phyloP scores from a whole-genome alignment of 2,797 vertebrate species.

The Paratrypauchen microcephalus region DNA sequence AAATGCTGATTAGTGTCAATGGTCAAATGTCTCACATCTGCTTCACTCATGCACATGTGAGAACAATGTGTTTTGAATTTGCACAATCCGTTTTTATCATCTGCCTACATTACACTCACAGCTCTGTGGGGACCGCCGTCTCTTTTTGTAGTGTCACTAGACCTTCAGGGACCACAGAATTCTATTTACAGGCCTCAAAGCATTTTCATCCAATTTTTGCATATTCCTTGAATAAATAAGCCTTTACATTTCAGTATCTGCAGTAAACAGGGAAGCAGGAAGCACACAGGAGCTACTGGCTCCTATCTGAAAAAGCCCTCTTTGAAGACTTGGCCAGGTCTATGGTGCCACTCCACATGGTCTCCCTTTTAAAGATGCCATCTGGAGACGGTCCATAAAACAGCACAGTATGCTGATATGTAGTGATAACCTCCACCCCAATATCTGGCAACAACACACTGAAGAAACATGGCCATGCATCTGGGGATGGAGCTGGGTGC shows the following conservation, averaged over 20 bases:
- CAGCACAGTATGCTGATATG: conserved; percentile 43
- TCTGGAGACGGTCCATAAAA: conserved; percentile 63
- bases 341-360: conserved; percentile 39
- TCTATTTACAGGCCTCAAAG: not conserved
- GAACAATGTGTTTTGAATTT: conserved; percentile 6
- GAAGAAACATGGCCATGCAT: conserved; percentile 54
- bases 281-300: conserved; percentile 35
- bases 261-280: conserved; percentile 47
- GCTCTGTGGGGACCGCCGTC: not conserved
- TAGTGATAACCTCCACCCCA: conserved; percentile 48
- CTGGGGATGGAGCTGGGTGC: conserved; percentile 28
- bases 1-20: conserved; percentile 4
- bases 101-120: not conserved
- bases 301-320: conserved; percentile 48
- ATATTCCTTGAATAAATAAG: not conserved
- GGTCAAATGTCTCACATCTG: conserved; percentile 1
- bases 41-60: conserved; percentile 7
- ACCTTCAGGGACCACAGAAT: not conserved
- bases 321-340: conserved; percentile 67
- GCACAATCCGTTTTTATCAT: conserved; percentile 3
- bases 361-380: conserved; percentile 57
- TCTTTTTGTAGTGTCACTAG: not conserved
- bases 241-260: conserved; percentile 34
- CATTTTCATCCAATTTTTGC: not conserved
- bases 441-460: conserved; percentile 39